Evolutionary conservation across 2,797 vertebrate species (phyloP).

Genomic region (Hirundo rustica): DNA sequence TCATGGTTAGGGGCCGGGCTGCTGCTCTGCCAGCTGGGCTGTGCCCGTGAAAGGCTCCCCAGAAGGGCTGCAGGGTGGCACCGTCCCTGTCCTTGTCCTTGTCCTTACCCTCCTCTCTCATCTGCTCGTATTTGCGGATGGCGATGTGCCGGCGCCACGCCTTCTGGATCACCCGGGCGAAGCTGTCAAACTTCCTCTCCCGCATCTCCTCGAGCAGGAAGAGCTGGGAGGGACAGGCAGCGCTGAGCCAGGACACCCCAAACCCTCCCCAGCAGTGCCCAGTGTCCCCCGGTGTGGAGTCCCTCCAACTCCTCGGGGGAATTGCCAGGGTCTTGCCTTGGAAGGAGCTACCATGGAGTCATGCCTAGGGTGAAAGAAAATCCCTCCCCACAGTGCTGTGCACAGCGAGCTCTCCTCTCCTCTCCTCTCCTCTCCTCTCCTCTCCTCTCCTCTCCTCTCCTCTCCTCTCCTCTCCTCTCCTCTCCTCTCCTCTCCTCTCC

Average conservation of each 20-base stretch:
- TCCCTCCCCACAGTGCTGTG: neutral
- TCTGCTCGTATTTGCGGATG: slow-evolving; percentile 91
- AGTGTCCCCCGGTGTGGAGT: neutral
- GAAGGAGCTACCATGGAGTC: neutral
- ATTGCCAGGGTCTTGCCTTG: neutral
- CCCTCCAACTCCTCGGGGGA: neutral
- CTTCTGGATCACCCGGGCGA: slow-evolving; percentile 93
- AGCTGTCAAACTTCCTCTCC: slow-evolving; percentile 93
- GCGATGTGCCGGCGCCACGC: slow-evolving; percentile 89
- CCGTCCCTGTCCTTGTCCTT: fast-evolving
- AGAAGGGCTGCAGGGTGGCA: too few species aligned
- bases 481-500: too few species aligned
- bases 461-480: too few species aligned
- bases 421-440: too few species aligned
- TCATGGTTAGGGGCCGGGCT: neutral
- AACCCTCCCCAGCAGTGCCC: neutral
- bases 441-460: too few species aligned
- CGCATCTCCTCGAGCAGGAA: slow-evolving; percentile 97
- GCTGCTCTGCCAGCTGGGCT: neutral
- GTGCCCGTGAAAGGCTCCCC: neutral
- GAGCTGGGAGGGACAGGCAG: slow-evolving; percentile 74
- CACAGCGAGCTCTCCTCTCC: neutral
- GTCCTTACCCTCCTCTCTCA: slow-evolving; percentile 93
- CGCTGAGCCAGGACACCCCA: neutral
- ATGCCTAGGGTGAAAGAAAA: neutral